Evolutionary conservation across 2,113 vertebrate species (phyloP), one percentile per base, ranked within the genome.

Genomic region (Suricata suricatta): DNA sequence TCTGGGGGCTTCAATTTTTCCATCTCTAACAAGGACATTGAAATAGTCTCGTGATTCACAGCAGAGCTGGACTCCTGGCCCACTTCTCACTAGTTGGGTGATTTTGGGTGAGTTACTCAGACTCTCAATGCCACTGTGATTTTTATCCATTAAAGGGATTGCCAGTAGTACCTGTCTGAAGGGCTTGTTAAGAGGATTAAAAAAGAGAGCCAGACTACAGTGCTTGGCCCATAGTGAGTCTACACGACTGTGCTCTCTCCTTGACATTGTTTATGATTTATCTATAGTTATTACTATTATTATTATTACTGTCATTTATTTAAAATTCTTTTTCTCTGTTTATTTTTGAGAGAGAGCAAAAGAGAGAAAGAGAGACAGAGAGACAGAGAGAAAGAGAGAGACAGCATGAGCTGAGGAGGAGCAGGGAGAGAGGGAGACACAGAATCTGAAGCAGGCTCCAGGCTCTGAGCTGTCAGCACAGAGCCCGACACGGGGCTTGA

Each of bases 241-340:
- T 50, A 0, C 12, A 0, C 0, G 5, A 47, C 33, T 2, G 27
- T 19, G 14, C 2, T 0, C 8, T 23, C 25, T 82, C 83, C 0
- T 25, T 9, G 0, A 2, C 16, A 17, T 21, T 41, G 12, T 9
- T 64, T 12, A n/a, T 74, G 60, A 33, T 16, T 41, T 66, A n/a
- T 76, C 68, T 54, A 44, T 60, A 44, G 5, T 72, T 54, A 44
- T 60, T 52, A 15, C 17, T 41, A 15, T 16, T 76, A 27, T 47
- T 47, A 3, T n/a, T 93, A 7, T n/a, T 82, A 23, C 33, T 68
- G 4, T 50, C 27, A 25, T 1, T 52, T 31, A 23, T 60, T 60
- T 57, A 57, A 60, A 60, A 23, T 3, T 60, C 8, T 19, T 60
- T 60, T 60, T 60, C 19, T 7, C 3, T 60, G 17, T 60, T 60